Evolutionary conservation across 2,888 invertebrate genomes (phyloP).

Genomic region (Norana najaformis): DNA sequence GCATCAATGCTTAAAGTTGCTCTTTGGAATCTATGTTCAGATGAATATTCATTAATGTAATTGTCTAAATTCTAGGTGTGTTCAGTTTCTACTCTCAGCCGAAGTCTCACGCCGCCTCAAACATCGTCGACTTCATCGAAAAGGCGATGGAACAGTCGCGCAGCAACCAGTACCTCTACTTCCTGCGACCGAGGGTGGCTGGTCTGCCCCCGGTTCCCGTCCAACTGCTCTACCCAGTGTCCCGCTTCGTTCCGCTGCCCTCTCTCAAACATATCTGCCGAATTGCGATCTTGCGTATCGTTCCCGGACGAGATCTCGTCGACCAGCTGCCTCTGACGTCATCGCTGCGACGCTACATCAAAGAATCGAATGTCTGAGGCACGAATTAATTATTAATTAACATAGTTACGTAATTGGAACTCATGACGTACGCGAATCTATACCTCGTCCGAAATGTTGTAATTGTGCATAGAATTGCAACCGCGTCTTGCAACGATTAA

Average conservation of each 20-base stretch:
- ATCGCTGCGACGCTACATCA: slow-evolving; percentile 21
- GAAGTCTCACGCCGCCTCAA: slow-evolving; percentile 59
- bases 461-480: no score
- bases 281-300: slow-evolving; percentile 70
- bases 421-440: no score
- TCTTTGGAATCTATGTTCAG: no score
- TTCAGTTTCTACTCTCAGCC: slow-evolving; percentile 66
- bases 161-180: slow-evolving; percentile 75
- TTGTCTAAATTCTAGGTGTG: slow-evolving; percentile 72
- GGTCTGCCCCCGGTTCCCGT: slow-evolving; percentile 69
- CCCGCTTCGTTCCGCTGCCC: slow-evolving; percentile 72
- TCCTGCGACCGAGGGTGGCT: slow-evolving; percentile 71
- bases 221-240: slow-evolving; percentile 74
- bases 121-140: slow-evolving; percentile 75
- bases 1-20: no score
- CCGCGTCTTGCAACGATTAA: no score
- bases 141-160: slow-evolving; percentile 74
- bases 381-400: background rate
- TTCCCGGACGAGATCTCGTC: slow-evolving; percentile 70
- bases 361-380: background rate
- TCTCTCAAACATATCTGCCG: slow-evolving; percentile 75
- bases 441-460: no score
- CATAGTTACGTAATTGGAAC: no score
- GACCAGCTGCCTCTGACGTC: slow-evolving; percentile 69
- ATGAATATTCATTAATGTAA: background rate